Conservation (phyloP, 2,888 invertebrate genomes). For the Parnassius orleans region DNA sequence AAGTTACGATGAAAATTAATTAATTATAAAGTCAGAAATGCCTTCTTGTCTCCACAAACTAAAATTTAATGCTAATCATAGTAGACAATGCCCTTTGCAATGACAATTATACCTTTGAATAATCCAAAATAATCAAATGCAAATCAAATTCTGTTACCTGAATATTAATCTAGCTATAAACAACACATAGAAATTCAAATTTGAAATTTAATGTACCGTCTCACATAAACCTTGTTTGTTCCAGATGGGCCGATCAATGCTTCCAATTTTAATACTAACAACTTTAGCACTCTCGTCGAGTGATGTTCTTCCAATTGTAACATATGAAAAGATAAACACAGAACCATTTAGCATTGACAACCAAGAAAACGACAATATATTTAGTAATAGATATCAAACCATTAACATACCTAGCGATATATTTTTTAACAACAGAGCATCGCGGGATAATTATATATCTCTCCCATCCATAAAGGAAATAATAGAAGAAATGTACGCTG, state of each 20-base stretch:
- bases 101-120: slow-evolving; percentile 30
- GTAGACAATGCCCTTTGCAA: slow-evolving; percentile 4
- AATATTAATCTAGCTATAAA: slow-evolving; percentile 38
- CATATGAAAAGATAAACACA: slow-evolving; percentile 43
- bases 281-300: slow-evolving; percentile 65
- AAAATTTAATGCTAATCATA: slow-evolving; percentile 4
- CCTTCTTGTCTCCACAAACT: neutral
- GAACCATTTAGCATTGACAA: slow-evolving; percentile 45
- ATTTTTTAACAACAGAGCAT: slow-evolving; percentile 47
- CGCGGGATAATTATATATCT: slow-evolving; percentile 32
- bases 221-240: slow-evolving; percentile 45
- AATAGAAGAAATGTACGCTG: slow-evolving; percentile 39
- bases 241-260: slow-evolving; percentile 63
- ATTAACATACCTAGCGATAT: slow-evolving; percentile 51
- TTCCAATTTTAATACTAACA: slow-evolving; percentile 60
- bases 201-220: slow-evolving; percentile 11
- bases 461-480: slow-evolving; percentile 42
- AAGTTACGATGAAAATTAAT: too few species aligned
- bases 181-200: slow-evolving; percentile 10
- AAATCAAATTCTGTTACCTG: slow-evolving; percentile 35
- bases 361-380: slow-evolving; percentile 63
- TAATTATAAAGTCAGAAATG: too few species aligned
- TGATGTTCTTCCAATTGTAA: slow-evolving; percentile 58
- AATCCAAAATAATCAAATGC: slow-evolving; percentile 35
- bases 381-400: slow-evolving; percentile 53